Conservation (phyloP, 2,797 vertebrate species). For the Ibycter americanus region DNA sequence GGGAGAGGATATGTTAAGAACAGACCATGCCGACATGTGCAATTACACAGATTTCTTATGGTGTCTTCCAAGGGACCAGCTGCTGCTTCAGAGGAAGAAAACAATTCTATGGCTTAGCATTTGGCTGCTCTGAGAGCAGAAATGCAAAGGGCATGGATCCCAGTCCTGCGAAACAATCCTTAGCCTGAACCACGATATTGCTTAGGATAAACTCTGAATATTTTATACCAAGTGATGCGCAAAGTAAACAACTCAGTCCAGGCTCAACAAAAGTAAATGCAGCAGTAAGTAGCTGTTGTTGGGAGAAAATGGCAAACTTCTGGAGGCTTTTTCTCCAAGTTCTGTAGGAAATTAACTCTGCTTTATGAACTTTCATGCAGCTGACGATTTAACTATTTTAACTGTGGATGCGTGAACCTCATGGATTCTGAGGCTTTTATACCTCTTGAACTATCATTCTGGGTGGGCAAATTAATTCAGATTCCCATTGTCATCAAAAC, state of each 20-base stretch:
- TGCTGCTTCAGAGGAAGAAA: constrained; percentile 57
- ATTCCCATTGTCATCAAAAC: background rate
- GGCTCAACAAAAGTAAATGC: background rate
- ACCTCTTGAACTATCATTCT: background rate
- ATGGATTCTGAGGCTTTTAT: background rate
- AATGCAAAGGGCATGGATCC: constrained; percentile 55
- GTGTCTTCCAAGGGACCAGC: constrained; percentile 69
- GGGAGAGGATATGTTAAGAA: constrained; percentile 34
- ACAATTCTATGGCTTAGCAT: constrained; percentile 48
- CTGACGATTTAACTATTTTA: constrained; percentile 7
- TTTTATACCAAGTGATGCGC: constrained; percentile 1
- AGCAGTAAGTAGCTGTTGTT: background rate
- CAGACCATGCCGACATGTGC: constrained; percentile 61
- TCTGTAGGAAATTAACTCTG: background rate
- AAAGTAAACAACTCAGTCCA: background rate
- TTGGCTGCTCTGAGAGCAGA: constrained; percentile 47
- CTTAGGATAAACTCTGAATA: constrained; percentile 42
- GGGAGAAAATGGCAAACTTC: background rate
- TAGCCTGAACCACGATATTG: background rate
- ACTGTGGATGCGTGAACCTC: background rate
- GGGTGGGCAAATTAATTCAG: constrained; percentile 22
- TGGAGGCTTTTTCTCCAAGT: background rate
- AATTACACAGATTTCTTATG: constrained; percentile 60
- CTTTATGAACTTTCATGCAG: background rate
- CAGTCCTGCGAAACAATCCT: constrained; percentile 34